Evolutionary conservation across 2,888 invertebrate species (phyloP), one percentile per base, ranked within the genome.

Genomic region (Mactromeris polynyma): DNA sequence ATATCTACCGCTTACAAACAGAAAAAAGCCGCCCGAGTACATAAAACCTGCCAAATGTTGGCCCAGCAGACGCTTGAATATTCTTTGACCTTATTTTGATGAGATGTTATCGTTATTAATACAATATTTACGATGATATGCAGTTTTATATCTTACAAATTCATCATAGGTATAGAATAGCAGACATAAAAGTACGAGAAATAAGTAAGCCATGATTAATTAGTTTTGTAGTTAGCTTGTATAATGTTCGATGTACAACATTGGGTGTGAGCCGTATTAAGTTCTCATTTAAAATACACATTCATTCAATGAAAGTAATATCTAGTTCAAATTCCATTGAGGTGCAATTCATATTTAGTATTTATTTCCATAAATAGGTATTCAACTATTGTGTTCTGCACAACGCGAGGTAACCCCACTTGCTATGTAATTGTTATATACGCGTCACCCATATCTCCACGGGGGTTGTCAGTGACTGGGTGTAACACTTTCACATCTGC

Each of bases 401-500:
- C 36, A 33, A 17, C 1, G 4, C n/a, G 33, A 73, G 33, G 36
- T 73, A 73, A 33, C 14, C 14, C 3, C 11, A 31, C 36, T 73
- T 73, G 73, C 73, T 19, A 73, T 36, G 73, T 33, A 17, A 73
- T 73, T 36, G 19, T 33, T 73, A 19, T 19, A 36, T 36, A 36
- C 33, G 4, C 36, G 73, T 73, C 73, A 36, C 36, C 31, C 19
- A 36, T 1, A 36, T 11, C 73, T 73, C 73, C 14, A 73, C 17
- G 73, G 73, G 36, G 33, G 36, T 33, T 19, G 26, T 4, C 6
- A 1, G 11, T 17, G 2, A 36, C 36, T 36, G 73, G 73, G 73
- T 73, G 73, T 73, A 73, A 73, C 73, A 73, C 73, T 73, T 73
- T 33, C 36, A 73, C 73, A 19, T 33, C 73, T 73, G 36, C 17